A percentile compares a stretch with the other conserved stretches of the same genome.
Evolutionary conservation across 2,888 invertebrate genomes (phyloP).

Genomic region (Epistrophella euchroma): DNA sequence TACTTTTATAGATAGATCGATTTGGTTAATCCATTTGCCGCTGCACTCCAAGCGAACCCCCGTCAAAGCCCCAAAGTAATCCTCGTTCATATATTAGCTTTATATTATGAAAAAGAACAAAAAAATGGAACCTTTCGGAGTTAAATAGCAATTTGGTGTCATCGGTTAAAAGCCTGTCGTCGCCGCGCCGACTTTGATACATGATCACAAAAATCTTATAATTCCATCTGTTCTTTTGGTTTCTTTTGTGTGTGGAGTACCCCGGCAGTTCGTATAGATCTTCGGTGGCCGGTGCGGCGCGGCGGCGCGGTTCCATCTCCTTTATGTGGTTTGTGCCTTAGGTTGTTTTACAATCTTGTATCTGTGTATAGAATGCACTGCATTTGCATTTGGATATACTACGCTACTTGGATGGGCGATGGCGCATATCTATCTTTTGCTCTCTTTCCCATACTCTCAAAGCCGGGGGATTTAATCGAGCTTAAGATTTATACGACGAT

Average conservation of each 20-base stretch:
- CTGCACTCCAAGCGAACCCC: slow-evolving; percentile 32
- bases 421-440: slow-evolving; percentile 55
- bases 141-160: slow-evolving; percentile 78
- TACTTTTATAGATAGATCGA: slow-evolving; percentile 23
- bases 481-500: slow-evolving; percentile 76
- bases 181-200: slow-evolving; percentile 76
- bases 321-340: slow-evolving; percentile 61
- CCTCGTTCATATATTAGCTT: slow-evolving; percentile 31
- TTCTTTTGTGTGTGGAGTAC: slow-evolving; percentile 29
- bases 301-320: slow-evolving; percentile 25
- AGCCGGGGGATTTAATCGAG: slow-evolving; percentile 69
- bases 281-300: too few relatives aligned
- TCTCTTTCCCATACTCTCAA: slow-evolving; percentile 42
- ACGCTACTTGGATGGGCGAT: background rate
- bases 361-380: slow-evolving; percentile 63
- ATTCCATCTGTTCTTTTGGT: slow-evolving; percentile 72
- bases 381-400: slow-evolving; percentile 51
- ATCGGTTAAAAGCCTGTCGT: slow-evolving; percentile 78
- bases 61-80: slow-evolving; percentile 5
- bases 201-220: slow-evolving; percentile 76
- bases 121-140: slow-evolving; percentile 57
- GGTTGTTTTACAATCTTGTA: slow-evolving; percentile 70
- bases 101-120: slow-evolving; percentile 28
- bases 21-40: slow-evolving; percentile 70
- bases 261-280: too few relatives aligned